Percentiles rank a stretch among this genome's conserved stretches.
Evolutionary conservation across 1,140 invertebrate species (phyloP).

Genomic region (Lamellibrachia luymesi): DNA sequence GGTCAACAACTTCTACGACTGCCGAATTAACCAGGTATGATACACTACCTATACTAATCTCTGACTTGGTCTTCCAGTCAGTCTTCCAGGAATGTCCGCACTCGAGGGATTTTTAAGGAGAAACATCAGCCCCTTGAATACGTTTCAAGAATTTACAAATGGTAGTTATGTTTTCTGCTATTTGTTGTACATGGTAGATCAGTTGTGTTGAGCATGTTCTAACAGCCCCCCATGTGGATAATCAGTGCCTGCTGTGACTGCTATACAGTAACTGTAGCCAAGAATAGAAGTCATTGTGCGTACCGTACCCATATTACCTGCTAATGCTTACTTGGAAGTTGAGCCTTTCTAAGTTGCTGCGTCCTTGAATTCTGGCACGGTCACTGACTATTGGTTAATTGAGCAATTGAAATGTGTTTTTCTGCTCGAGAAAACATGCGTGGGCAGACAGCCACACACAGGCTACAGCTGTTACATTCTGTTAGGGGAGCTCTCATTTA

Average conservation of each 20-base stretch:
- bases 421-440: neutral
- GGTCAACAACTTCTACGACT: neutral
- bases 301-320: neutral
- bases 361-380: neutral
- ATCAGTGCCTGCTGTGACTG: neutral
- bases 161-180: neutral
- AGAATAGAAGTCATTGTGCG: neutral
- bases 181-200: neutral
- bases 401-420: neutral
- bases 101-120: neutral
- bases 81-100: neutral
- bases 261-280: neutral
- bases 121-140: neutral
- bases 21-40: neutral
- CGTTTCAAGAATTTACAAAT: neutral
- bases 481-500: neutral
- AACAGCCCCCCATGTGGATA: neutral
- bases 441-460: neutral
- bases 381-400: neutral
- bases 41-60: neutral
- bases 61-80: neutral
- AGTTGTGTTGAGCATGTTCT: neutral
- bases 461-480: neutral
- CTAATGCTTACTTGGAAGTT: neutral
- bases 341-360: neutral